phyloP scores from a whole-genome alignment of 23 tunicate genomes.

The Trididemnum nubilum region DNA sequence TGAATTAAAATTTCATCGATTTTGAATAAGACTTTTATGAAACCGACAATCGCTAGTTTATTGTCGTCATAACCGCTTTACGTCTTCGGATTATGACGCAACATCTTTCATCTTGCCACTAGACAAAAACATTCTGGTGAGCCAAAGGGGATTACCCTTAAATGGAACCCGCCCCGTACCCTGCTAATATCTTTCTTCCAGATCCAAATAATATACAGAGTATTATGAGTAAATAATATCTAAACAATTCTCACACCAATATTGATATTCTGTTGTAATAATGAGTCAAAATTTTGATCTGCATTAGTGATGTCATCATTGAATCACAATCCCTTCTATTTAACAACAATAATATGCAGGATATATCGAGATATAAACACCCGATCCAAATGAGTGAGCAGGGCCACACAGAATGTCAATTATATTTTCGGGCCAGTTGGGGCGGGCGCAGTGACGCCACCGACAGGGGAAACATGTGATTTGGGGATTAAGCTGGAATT shows the following conservation, averaged over 20 bases:
- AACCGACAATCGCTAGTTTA: too few relatives aligned
- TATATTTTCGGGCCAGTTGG: neutral
- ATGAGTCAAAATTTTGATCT: too few relatives aligned
- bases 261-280: too few relatives aligned
- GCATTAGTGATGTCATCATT: slow-evolving; percentile 18
- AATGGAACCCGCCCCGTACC: too few relatives aligned
- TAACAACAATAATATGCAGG: slow-evolving; percentile 3
- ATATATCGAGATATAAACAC: neutral
- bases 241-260: too few relatives aligned
- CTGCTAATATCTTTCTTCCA: too few relatives aligned
- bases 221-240: too few relatives aligned
- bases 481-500: neutral
- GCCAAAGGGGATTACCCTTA: too few relatives aligned
- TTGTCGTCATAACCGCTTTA: neutral
- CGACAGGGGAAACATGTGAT: neutral
- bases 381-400: neutral
- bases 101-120: neutral
- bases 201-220: too few relatives aligned
- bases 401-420: neutral
- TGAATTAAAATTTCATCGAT: too few relatives aligned
- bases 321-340: neutral
- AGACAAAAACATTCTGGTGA: neutral
- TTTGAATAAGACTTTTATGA: too few relatives aligned
- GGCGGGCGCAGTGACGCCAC: slow-evolving; percentile 1
- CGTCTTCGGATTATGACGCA: neutral